Conservation (phyloP, 2,797 vertebrate genomes). For the Galagoides demidoff region DNA sequence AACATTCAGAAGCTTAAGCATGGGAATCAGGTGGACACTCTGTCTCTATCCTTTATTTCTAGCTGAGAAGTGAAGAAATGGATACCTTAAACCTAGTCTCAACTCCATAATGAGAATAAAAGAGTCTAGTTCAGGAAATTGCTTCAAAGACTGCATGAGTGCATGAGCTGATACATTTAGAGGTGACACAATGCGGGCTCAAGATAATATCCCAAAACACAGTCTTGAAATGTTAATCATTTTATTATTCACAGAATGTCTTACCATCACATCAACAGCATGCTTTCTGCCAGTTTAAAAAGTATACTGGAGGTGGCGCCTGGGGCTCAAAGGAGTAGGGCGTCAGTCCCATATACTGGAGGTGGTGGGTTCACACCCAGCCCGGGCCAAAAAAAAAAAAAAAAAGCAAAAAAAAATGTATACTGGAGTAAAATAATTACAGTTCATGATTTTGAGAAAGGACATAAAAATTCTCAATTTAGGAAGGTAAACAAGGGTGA, state of each 20-base stretch:
- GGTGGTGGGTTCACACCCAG: too few relatives aligned
- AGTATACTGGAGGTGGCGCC: neutral
- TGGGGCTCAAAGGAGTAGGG: too few relatives aligned
- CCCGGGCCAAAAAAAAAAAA: too few relatives aligned
- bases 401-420: neutral
- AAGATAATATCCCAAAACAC: neutral
- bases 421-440: constrained; percentile 30
- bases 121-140: neutral
- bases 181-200: neutral
- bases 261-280: neutral
- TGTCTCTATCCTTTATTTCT: neutral
- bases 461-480: constrained; percentile 60
- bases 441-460: constrained; percentile 40
- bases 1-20: neutral
- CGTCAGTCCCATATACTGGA: too few relatives aligned
- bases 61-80: constrained; percentile 32
- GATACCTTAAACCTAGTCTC: neutral
- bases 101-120: neutral
- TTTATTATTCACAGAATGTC: neutral
- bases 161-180: neutral
- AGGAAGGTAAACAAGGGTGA: constrained; percentile 58
- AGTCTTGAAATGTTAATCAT: neutral
- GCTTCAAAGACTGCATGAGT: neutral
- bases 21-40: neutral
- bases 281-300: constrained; percentile 25